Conservation (phyloP, 2,797 vertebrate genomes). For the Antrozous pallidus region DNA sequence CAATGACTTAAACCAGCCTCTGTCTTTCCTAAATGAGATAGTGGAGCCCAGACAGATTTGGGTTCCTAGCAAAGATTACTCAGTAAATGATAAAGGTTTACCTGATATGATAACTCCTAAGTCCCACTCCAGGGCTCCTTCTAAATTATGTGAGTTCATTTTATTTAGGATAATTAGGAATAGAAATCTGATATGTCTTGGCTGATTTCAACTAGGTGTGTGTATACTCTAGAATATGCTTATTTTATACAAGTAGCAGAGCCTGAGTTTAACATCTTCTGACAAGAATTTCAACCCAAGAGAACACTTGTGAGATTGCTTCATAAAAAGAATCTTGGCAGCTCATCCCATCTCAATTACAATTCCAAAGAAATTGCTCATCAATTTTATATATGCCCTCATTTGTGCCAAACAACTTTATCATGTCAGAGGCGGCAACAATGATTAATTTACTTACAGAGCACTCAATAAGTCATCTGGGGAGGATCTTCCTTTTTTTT, state of each 20-base stretch:
- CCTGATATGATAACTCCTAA: neutral
- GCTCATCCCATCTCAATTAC: constrained; percentile 8
- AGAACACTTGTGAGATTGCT: constrained; percentile 37
- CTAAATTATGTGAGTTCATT: neutral
- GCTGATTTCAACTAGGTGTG: constrained; percentile 12
- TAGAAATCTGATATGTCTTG: neutral
- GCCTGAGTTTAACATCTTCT: constrained; percentile 41
- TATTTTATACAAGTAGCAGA: constrained; percentile 45
- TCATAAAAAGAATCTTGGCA: constrained; percentile 48
- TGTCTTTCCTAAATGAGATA: neutral
- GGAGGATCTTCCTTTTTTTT: neutral
- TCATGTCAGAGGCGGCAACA: neutral
- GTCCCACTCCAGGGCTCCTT: neutral
- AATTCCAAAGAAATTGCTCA: constrained; percentile 57
- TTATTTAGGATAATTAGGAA: constrained; percentile 1
- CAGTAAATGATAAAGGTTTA: neutral
- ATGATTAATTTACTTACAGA: constrained; percentile 38
- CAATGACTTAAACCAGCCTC: neutral
- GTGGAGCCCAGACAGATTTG: neutral
- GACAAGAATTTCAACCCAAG: constrained; percentile 40
- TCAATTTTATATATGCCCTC: constrained; percentile 54
- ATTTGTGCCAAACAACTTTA: constrained; percentile 55
- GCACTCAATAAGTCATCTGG: constrained; percentile 10
- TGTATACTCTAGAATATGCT: neutral
- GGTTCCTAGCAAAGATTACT: neutral